These are phyloP conservation scores for Amitus sp. DNA, from an alignment of 2,888 invertebrate genomes.

Conservation along the genomic window DNA sequence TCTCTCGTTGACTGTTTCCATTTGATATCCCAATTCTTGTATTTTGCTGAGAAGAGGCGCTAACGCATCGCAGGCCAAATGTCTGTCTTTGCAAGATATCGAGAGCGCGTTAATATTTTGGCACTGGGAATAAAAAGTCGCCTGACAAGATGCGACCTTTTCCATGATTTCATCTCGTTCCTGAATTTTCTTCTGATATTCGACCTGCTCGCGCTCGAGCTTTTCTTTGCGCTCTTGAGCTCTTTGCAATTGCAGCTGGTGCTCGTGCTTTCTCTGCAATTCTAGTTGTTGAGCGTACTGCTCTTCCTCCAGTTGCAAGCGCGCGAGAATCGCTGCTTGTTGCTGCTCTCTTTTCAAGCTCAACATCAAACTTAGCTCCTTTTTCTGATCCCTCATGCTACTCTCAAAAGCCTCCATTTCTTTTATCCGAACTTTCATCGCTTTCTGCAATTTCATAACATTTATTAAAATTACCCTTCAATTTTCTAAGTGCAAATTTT, in stretches of 20 bases:
- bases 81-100: constrained; percentile 50
- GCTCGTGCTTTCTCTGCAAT: constrained; percentile 64
- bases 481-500: too few species aligned
- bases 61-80: constrained; percentile 44
- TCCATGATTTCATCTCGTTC: constrained; percentile 67
- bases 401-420: constrained; percentile 59
- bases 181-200: constrained; percentile 62
- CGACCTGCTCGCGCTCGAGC: constrained; percentile 50
- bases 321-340: constrained; percentile 63
- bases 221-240: constrained; percentile 48
- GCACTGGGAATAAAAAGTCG: constrained; percentile 46
- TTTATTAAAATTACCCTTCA: background rate
- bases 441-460: constrained; percentile 44
- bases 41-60: constrained; percentile 46
- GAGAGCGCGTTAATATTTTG: constrained; percentile 46
- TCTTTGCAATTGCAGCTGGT: constrained; percentile 50
- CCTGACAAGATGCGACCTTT: constrained; percentile 55
- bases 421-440: constrained; percentile 57
- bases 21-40: constrained; percentile 59
- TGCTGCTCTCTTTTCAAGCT: constrained; percentile 53
- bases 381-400: constrained; percentile 58
- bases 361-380: constrained; percentile 44
- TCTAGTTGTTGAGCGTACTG: constrained; percentile 68
- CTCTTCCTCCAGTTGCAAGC: constrained; percentile 69
- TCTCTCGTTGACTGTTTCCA: constrained; percentile 53